Conservation (phyloP, 1,140 invertebrate genomes). For the Drosophila ogumai region DNA sequence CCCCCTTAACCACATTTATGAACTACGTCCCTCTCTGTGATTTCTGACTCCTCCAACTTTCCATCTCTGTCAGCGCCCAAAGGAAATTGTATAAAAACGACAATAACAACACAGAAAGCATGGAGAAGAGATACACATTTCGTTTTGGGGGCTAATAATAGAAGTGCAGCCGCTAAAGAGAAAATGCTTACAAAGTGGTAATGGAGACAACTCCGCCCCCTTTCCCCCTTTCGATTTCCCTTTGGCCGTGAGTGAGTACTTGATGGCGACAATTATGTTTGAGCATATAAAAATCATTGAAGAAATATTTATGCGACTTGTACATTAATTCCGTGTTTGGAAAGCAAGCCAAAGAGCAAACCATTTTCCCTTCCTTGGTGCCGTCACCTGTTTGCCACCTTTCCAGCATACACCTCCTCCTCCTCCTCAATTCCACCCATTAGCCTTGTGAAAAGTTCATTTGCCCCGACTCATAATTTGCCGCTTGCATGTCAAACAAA, state of each 20-base stretch:
- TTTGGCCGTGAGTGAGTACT: conserved; percentile 22
- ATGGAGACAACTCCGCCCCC: conserved; percentile 60
- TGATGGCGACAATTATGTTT: conserved; percentile 52
- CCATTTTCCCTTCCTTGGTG: conserved; percentile 23
- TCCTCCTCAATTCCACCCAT: conserved; percentile 33
- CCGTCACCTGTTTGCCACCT: conserved; percentile 70
- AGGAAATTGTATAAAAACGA: conserved; percentile 43
- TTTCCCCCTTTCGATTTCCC: conserved; percentile 1
- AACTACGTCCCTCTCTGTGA: conserved; percentile 17
- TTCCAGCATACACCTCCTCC: conserved; percentile 6
- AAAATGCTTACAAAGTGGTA: conserved; percentile 50
- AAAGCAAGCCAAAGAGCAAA: conserved; percentile 52
- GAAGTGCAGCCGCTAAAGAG: conserved; percentile 36
- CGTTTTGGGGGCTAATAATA: conserved; percentile 37
- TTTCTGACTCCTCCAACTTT: conserved; percentile 41
- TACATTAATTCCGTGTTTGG: conserved; percentile 47
- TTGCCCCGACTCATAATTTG: conserved; percentile 78
- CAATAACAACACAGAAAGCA: conserved; percentile 34
- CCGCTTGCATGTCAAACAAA: conserved; percentile 77
- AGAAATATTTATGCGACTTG: conserved; percentile 53
- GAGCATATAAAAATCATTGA: conserved; percentile 54
- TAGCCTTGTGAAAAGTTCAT: conserved; percentile 82
- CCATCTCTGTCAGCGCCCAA: conserved; percentile 47
- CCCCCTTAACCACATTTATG: not conserved
- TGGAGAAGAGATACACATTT: conserved; percentile 56